These are phyloP conservation scores for Rana temporaria DNA, from an alignment of 2,113 vertebrate species.

Conservation along the genomic window DNA sequence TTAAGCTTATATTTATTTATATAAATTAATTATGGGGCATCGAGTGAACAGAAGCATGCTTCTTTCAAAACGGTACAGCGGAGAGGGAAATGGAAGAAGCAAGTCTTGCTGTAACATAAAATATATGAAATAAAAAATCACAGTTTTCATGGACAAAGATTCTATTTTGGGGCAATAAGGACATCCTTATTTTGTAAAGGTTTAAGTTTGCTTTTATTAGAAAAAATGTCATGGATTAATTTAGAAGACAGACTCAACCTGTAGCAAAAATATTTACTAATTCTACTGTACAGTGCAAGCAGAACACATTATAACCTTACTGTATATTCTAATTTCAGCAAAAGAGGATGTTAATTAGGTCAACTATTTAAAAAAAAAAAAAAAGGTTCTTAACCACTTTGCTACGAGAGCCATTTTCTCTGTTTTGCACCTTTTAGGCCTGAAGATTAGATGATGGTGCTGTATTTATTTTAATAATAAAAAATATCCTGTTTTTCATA, in stretches of 20 bases:
- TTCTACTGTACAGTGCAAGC: background rate
- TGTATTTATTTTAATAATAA: no score
- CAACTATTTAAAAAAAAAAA: no score
- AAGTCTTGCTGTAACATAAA: constrained; percentile 1
- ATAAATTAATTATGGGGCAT: constrained; percentile 42
- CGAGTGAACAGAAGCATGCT: constrained; percentile 23
- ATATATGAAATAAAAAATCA: constrained; percentile 28
- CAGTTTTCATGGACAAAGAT: background rate
- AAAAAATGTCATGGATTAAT: constrained; percentile 4
- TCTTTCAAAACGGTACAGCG: background rate
- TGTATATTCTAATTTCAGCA: no score
- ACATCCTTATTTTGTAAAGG: constrained; percentile 1
- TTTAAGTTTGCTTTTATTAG: background rate
- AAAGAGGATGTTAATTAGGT: no score
- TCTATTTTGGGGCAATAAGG: background rate
- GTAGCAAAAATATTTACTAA: background rate
- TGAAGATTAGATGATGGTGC: no score
- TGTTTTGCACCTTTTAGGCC: no score
- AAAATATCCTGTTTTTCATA: no score
- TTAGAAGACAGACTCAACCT: constrained; percentile 20
- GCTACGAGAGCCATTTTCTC: no score
- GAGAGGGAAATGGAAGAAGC: constrained; percentile 3
- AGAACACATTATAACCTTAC: background rate
- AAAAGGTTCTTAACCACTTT: no score
- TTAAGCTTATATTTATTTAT: constrained; percentile 50